Conservation (phyloP, 2,113 vertebrate genomes). For the Rhinogobius similis region DNA sequence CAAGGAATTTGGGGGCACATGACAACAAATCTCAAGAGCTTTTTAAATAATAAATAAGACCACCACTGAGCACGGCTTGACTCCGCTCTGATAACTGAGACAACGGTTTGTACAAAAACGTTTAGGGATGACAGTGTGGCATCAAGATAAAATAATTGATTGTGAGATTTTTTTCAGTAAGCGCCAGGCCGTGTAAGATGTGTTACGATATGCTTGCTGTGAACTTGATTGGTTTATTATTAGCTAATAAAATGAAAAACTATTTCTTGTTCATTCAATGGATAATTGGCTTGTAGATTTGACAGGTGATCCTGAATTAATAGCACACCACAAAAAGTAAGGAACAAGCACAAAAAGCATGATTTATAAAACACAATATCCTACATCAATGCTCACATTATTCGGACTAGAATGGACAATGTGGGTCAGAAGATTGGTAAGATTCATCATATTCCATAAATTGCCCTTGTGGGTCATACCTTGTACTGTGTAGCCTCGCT, state of each 20-base stretch:
- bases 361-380: not conserved
- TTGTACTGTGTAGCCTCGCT: no score
- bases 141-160: slow-evolving; percentile 1
- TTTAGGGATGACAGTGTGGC: slow-evolving; percentile 8
- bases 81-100: slow-evolving; percentile 17
- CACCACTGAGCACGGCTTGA: slow-evolving; percentile 16
- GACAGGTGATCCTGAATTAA: not conserved
- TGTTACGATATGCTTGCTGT: not conserved
- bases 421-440: not conserved
- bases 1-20: slow-evolving; percentile 13
- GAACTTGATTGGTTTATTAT: slow-evolving; percentile 1
- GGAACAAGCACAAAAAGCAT: not conserved
- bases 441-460: no score
- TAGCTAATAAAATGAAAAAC: not conserved
- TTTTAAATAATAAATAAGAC: slow-evolving; percentile 30
- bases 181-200: not conserved
- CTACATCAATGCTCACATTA: not conserved
- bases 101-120: not conserved
- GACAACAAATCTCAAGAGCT: slow-evolving; percentile 22
- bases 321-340: not conserved
- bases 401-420: not conserved
- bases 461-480: no score
- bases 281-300: not conserved
- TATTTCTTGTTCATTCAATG: not conserved
- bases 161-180: not conserved